Conservation (phyloP, 2,113 vertebrate species). For the Mustelus asterias region DNA sequence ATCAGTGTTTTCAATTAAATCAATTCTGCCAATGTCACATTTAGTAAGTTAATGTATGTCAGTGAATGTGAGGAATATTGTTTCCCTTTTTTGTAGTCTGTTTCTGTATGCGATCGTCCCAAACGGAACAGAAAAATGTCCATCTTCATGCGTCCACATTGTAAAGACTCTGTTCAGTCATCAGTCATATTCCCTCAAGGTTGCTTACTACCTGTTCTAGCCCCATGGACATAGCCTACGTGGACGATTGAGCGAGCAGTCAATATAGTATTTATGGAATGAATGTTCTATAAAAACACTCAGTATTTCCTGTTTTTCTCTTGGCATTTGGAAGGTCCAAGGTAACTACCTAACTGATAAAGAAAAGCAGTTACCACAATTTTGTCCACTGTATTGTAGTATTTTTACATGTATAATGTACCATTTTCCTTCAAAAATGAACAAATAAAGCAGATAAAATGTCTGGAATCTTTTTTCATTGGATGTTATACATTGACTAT, state of each 20-base stretch:
- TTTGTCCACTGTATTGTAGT: constrained; percentile 50
- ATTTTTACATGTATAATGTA: constrained; percentile 60
- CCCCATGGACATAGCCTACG: constrained; percentile 47
- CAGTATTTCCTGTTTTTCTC: constrained; percentile 14
- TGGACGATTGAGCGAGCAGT: constrained; percentile 46
- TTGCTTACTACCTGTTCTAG: constrained; percentile 42
- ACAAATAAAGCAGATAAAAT: constrained; percentile 14
- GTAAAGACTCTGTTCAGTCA: constrained; percentile 54
- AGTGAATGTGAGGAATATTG: constrained; percentile 43
- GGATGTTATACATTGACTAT: not conserved
- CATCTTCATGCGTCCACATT: constrained; percentile 48
- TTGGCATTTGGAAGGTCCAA: not conserved
- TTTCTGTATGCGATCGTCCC: constrained; percentile 47
- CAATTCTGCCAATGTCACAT: constrained; percentile 46
- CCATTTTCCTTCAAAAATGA: not conserved
- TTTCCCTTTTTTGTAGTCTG: constrained; percentile 37
- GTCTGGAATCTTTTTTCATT: not conserved
- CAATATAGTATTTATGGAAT: constrained; percentile 9
- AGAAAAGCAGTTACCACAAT: constrained; percentile 44
- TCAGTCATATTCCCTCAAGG: constrained; percentile 51
- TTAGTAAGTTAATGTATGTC: constrained; percentile 51
- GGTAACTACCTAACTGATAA: constrained; percentile 39
- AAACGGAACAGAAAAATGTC: constrained; percentile 40
- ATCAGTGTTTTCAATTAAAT: constrained; percentile 47
- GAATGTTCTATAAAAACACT: constrained; percentile 38